phyloP scores from a whole-genome alignment of 2,797 vertebrate species.

The Champsocephalus esox region DNA sequence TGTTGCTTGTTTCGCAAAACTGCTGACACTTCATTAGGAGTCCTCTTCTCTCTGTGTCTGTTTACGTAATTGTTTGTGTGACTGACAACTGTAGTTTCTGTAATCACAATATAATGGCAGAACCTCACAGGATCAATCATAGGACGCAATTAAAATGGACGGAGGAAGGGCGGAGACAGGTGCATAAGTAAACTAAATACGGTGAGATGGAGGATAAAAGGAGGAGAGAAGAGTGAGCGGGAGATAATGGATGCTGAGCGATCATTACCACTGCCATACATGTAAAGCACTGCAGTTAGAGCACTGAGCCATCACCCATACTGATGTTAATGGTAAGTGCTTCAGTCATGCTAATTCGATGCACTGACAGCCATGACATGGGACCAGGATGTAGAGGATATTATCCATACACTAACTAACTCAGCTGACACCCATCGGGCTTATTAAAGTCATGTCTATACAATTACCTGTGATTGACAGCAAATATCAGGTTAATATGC shows the following conservation, averaged over 20 bases:
- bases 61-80: constrained; percentile 9
- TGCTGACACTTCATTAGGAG: constrained; percentile 72
- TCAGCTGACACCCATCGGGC: constrained; percentile 47
- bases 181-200: constrained; percentile 14
- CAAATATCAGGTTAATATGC: not conserved
- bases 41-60: constrained; percentile 5
- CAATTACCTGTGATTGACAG: constrained; percentile 51
- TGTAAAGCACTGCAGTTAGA: constrained; percentile 61
- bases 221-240: constrained; percentile 4
- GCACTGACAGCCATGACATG: constrained; percentile 64
- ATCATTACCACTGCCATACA: constrained; percentile 66
- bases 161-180: constrained; percentile 21
- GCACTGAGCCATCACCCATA: constrained; percentile 54
- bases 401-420: constrained; percentile 66
- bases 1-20: constrained; percentile 50
- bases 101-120: constrained; percentile 58
- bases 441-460: constrained; percentile 46
- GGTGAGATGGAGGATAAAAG: constrained; percentile 15
- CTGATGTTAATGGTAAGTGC: constrained; percentile 70
- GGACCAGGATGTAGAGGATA: constrained; percentile 42
- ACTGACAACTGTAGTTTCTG: constrained; percentile 43
- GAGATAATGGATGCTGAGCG: constrained; percentile 45
- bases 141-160: constrained; percentile 52
- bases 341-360: constrained; percentile 73
- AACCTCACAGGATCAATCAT: constrained; percentile 44